phyloP scores from a whole-genome alignment of 1,140 invertebrate species.

The Calephelis virginiensis region DNA sequence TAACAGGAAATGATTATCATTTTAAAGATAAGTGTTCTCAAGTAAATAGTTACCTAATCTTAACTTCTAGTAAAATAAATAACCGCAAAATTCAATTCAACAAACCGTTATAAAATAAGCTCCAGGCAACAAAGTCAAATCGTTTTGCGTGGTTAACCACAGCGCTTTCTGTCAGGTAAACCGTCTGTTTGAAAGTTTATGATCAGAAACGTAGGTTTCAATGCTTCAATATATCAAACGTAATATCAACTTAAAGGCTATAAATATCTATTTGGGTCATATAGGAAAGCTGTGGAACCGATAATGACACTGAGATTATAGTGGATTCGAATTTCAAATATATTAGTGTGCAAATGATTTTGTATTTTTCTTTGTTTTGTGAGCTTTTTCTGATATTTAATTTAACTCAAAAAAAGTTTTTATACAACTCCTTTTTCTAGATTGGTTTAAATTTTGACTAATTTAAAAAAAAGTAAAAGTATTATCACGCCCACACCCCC shows the following conservation, averaged over 20 bases:
- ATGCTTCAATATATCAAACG: conserved; percentile 62
- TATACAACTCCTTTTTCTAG: background rate
- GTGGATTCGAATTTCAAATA: background rate
- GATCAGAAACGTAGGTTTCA: conserved; percentile 55
- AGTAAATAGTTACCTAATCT: conserved; percentile 38
- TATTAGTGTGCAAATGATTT: background rate
- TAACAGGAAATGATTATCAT: conserved; percentile 3
- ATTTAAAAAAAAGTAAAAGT: no score
- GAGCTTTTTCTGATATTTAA: background rate
- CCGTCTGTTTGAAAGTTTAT: conserved; percentile 67
- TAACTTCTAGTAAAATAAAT: conserved; percentile 67
- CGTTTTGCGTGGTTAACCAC: conserved; percentile 74
- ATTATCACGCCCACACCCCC: no score
- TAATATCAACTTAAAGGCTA: conserved; percentile 41
- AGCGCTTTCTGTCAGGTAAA: conserved; percentile 64
- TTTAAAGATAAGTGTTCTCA: conserved; percentile 22
- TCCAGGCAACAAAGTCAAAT: conserved; percentile 69
- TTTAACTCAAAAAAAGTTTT: no score
- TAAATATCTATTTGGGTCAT: conserved; percentile 43
- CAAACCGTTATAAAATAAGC: conserved; percentile 76
- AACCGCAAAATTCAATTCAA: conserved; percentile 77
- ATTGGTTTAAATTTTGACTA: background rate
- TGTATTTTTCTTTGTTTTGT: no score
- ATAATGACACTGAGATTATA: background rate
- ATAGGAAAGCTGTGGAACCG: background rate